These are phyloP conservation scores for Chelon labrosus DNA, from an alignment of 2,797 vertebrate genomes.

Conservation along the genomic window DNA sequence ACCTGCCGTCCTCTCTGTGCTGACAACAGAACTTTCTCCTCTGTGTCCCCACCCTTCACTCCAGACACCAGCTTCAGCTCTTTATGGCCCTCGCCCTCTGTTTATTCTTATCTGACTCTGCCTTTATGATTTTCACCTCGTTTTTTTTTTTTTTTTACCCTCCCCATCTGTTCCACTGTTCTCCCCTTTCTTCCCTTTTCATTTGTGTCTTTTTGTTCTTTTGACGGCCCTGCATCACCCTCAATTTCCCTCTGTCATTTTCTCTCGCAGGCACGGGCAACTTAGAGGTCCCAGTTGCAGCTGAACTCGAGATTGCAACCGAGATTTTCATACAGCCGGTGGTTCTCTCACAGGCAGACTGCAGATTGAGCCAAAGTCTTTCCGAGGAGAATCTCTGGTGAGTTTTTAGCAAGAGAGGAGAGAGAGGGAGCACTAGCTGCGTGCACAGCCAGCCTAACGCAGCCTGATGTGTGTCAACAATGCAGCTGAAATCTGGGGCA, in stretches of 20 bases:
- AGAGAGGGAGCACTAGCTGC: slow-evolving; percentile 6
- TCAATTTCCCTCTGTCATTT: slow-evolving; percentile 58
- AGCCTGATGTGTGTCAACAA: slow-evolving; percentile 75
- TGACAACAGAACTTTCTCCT: slow-evolving; percentile 76
- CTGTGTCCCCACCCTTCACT: slow-evolving; percentile 54
- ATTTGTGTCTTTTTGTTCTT: slow-evolving; percentile 62
- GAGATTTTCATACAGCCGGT: slow-evolving; percentile 36
- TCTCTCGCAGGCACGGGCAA: slow-evolving; percentile 43
- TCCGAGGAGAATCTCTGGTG: slow-evolving; percentile 47
- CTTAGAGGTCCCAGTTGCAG: slow-evolving; percentile 55
- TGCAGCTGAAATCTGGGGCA: slow-evolving; percentile 75
- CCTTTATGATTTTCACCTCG: slow-evolving; percentile 63
- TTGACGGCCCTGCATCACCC: slow-evolving; percentile 48
- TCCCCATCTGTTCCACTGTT: slow-evolving; percentile 73
- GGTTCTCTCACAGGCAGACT: slow-evolving; percentile 39
- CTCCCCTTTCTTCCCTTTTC: slow-evolving; percentile 47
- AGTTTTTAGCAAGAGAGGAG: slow-evolving; percentile 44
- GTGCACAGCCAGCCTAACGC: slow-evolving; percentile 31
- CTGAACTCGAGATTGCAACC: slow-evolving; percentile 60
- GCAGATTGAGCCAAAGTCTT: slow-evolving; percentile 47
- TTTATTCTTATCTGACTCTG: slow-evolving; percentile 50
- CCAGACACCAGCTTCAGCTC: slow-evolving; percentile 53
- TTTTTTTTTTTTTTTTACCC: slow-evolving; percentile 40
- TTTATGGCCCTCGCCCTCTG: slow-evolving; percentile 55
- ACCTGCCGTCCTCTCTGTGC: slow-evolving; percentile 74